phyloP scores from a whole-genome alignment of 2,797 vertebrate genomes.

The Syngnathus rostellatus region DNA sequence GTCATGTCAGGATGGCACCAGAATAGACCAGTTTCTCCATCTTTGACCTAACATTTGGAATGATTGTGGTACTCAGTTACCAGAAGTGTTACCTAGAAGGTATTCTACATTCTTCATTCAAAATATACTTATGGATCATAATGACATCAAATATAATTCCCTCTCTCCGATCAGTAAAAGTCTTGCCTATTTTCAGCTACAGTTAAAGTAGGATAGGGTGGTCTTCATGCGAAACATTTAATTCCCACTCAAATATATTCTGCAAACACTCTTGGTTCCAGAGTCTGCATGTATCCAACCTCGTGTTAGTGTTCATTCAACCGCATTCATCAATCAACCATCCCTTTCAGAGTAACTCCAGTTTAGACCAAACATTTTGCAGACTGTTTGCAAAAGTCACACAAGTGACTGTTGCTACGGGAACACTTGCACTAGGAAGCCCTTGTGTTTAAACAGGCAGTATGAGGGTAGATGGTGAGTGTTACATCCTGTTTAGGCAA shows the following conservation, averaged over 20 bases:
- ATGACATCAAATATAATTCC: too few relatives aligned
- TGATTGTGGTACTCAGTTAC: not conserved
- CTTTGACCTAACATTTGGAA: not conserved
- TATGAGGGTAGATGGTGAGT: constrained; percentile 6
- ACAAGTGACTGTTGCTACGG: constrained; percentile 1
- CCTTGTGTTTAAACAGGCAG: constrained; percentile 24
- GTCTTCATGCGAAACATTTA: not conserved
- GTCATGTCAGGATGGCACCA: not conserved
- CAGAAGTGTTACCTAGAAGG: not conserved
- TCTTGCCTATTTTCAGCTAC: not conserved
- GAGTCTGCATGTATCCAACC: not conserved
- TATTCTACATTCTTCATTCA: not conserved
- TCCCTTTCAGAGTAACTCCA: constrained; percentile 2
- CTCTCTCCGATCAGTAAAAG: not conserved
- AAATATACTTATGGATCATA: too few relatives aligned
- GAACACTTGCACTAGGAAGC: constrained; percentile 4
- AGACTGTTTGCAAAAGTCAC: constrained; percentile 11
- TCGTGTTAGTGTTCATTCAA: not conserved
- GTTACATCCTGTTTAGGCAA: constrained; percentile 20
- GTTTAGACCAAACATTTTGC: not conserved
- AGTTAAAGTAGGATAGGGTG: not conserved
- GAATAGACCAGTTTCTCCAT: not conserved
- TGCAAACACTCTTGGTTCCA: not conserved
- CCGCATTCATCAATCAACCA: not conserved
- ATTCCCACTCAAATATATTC: not conserved